These are phyloP conservation scores for Perca schrenkii DNA, from an alignment of 2,113 vertebrate genomes.

Conservation along the genomic window DNA sequence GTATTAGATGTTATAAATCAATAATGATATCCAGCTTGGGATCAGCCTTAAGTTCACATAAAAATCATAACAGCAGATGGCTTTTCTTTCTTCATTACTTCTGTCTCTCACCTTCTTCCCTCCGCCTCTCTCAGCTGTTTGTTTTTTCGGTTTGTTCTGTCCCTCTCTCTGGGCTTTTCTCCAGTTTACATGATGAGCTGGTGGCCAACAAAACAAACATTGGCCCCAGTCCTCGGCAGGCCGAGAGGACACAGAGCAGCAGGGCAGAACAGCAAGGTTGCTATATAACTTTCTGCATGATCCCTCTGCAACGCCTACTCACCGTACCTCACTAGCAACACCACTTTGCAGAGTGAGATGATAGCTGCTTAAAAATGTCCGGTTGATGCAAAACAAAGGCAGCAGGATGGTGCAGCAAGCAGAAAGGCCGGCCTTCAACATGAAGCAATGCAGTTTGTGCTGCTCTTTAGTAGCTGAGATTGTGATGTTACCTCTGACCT, in stretches of 20 bases:
- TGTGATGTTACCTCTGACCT: neutral
- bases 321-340: conserved; percentile 46
- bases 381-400: neutral
- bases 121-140: neutral
- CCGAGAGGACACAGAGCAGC: conserved; percentile 66
- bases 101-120: conserved; percentile 25
- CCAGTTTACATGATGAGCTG: conserved; percentile 73
- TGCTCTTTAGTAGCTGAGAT: neutral
- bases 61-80: conserved; percentile 57
- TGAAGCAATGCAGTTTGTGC: neutral
- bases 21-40: conserved; percentile 30
- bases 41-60: conserved; percentile 43
- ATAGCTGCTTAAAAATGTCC: conserved; percentile 37
- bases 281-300: conserved; percentile 63
- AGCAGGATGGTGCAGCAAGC: neutral
- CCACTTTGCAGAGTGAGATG: conserved; percentile 29
- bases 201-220: conserved; percentile 77
- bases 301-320: conserved; percentile 72
- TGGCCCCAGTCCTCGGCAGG: conserved; percentile 68
- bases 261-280: conserved; percentile 73
- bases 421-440: neutral
- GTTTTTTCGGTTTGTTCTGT: neutral
- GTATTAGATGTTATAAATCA: conserved; percentile 31
- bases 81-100: conserved; percentile 31
- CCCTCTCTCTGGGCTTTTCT: conserved; percentile 70